These are phyloP conservation scores for Melanerpes aurifrons DNA, from an alignment of 2,113 vertebrate genomes.

Conservation along the genomic window DNA sequence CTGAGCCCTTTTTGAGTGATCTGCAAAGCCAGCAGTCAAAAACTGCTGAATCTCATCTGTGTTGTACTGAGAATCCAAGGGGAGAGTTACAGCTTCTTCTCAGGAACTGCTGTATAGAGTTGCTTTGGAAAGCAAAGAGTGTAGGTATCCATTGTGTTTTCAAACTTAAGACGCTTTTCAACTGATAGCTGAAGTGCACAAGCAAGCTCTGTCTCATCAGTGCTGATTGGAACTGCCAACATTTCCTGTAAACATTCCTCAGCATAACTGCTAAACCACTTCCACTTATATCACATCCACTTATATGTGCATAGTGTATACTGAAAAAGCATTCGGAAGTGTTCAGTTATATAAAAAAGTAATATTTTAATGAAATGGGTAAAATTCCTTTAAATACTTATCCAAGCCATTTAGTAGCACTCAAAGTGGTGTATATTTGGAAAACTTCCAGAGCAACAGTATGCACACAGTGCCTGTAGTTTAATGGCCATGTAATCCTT, in stretches of 20 bases:
- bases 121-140: background rate
- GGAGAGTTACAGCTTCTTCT: background rate
- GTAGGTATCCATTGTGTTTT: background rate
- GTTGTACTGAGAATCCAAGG: background rate
- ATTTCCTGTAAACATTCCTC: background rate
- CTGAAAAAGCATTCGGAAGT: background rate
- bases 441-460: conserved; percentile 28
- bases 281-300: background rate
- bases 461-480: background rate
- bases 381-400: background rate
- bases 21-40: background rate
- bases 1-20: background rate
- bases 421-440: background rate
- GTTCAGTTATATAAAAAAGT: background rate
- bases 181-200: background rate
- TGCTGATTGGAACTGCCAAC: background rate
- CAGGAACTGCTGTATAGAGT: background rate
- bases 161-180: background rate
- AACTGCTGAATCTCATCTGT: background rate
- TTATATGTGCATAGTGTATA: background rate
- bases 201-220: background rate
- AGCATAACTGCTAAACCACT: background rate
- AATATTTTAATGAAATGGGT: background rate
- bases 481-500: background rate
- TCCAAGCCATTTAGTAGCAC: background rate